Base-by-base conservation (phyloP, 1,140 invertebrate species). In the Ericerus pela region DNA sequence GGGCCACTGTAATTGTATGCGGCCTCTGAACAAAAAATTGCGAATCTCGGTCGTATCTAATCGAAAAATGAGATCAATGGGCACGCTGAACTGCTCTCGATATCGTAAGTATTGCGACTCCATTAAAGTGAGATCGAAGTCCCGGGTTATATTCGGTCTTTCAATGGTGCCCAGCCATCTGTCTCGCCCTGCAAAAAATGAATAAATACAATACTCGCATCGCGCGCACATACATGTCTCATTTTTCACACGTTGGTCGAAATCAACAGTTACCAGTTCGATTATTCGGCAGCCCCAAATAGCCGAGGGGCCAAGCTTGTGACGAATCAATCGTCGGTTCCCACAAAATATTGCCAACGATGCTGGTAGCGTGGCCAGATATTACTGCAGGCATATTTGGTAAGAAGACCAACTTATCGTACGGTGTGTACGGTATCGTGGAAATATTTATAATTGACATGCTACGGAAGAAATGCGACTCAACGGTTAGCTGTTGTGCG, bases 1-100 rank as follows among this genome's bases (percentile, higher is more conserved):
- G 6, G 87, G 87, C 87, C 87, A 90, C 31, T 75, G 75, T 58
- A 85, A 76, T 63, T 79, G 77, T 31, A 84, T 78, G 62, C 78
- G 74, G 8, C 81, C 78, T 55, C 76, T 73, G 67, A 88, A 81
- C 66, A 29, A 27, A 16, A 53, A 56, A 31, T 54, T 56, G 26
- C 53, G 24, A 51, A 85, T 81, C 72, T 85, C 78, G 36, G 77
- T 81, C 1, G 85, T 88, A 63, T 89, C 83, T 57, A 89, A 63
- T 31, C 55, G 30, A 37, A 62, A 58, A 4, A 58, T 43, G 10
- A 64, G 51, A 16, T 64, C 58, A 1, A 62, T 16, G 0, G 52
- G 29, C 12, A 24, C 22, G 8, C 12, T 22, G 20, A 14, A 47
- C 4, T 24, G 11, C 4, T 47, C 20, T 20, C 56, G 53, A 22